Percentiles rank a stretch among this genome's conserved stretches.
These are phyloP conservation scores for Protobothrops mucrosquamatus DNA, from an alignment of 2,113 vertebrate species.

Conservation along the genomic window DNA sequence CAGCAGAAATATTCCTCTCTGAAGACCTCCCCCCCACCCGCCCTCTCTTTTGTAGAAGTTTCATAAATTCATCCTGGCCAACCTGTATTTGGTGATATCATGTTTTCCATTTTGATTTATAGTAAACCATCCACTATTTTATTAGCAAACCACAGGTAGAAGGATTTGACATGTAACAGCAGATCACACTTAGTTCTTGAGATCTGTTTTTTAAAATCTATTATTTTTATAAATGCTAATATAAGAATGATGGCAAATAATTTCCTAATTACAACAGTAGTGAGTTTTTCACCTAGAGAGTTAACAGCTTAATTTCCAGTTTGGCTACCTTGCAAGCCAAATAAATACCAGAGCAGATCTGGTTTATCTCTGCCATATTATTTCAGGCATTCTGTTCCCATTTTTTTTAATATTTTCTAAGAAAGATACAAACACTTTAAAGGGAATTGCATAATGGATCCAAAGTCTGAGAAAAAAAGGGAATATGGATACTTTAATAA, in stretches of 20 bases:
- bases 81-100: background rate
- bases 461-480: background rate
- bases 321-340: background rate
- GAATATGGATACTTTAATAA: background rate
- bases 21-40: background rate
- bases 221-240: background rate
- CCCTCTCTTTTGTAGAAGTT: background rate
- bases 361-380: background rate
- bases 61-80: background rate
- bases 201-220: background rate
- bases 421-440: background rate
- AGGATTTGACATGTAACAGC: background rate
- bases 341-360: background rate
- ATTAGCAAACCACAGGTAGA: constrained; percentile 24
- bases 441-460: background rate
- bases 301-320: background rate
- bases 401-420: background rate
- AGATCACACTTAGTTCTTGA: background rate
- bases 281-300: background rate
- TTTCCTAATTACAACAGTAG: background rate
- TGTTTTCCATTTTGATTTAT: constrained; percentile 23
- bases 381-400: background rate
- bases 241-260: background rate
- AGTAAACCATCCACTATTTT: constrained; percentile 6
- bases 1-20: background rate